A percentile compares a stretch with the other conserved stretches of the same genome.
phyloP scores from a whole-genome alignment of 2,888 invertebrate species.

The Drosophila helvetica region DNA sequence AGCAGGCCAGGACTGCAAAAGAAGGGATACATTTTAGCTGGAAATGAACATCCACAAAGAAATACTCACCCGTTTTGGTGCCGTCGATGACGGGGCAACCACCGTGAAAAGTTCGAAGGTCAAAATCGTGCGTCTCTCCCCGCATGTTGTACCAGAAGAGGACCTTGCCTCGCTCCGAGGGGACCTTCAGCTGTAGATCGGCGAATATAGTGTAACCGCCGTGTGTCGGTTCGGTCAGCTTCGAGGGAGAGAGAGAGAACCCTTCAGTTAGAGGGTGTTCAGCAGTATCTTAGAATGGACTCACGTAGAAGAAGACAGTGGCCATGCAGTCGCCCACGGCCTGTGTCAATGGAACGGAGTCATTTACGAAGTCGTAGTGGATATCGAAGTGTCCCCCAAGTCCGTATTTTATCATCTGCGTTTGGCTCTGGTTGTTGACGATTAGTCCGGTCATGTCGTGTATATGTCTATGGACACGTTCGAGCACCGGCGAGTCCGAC shows the following conservation, averaged over 20 bases:
- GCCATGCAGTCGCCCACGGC: constrained; percentile 38
- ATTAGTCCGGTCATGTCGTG: constrained; percentile 39
- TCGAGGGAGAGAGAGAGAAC: not conserved
- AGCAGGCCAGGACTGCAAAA: constrained; percentile 22
- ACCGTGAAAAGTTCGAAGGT: not conserved
- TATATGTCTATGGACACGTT: constrained; percentile 1
- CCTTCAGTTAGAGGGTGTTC: not conserved
- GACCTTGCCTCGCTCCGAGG: constrained; percentile 23
- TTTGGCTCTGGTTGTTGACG: too few species aligned
- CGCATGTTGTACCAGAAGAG: constrained; percentile 32
- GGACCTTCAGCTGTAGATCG: not conserved
- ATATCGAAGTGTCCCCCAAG: constrained; percentile 45
- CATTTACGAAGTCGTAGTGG: constrained; percentile 38
- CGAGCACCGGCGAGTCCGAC: not conserved
- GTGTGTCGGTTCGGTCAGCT: constrained; percentile 27
- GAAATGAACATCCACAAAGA: too few species aligned
- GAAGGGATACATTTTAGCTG: not conserved
- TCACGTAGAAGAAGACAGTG: constrained; percentile 54
- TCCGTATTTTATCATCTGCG: constrained; percentile 45
- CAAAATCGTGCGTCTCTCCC: constrained; percentile 20
- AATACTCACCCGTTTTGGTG: constrained; percentile 23
- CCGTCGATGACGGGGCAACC: constrained; percentile 30
- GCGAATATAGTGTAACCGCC: constrained; percentile 35
- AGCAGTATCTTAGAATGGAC: not conserved
- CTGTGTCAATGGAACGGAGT: rapidly evolving